A percentile compares a stretch with the other conserved stretches of the same genome.
phyloP scores from a whole-genome alignment of 2,797 vertebrate genomes.

The Sebastes steindachneri region DNA sequence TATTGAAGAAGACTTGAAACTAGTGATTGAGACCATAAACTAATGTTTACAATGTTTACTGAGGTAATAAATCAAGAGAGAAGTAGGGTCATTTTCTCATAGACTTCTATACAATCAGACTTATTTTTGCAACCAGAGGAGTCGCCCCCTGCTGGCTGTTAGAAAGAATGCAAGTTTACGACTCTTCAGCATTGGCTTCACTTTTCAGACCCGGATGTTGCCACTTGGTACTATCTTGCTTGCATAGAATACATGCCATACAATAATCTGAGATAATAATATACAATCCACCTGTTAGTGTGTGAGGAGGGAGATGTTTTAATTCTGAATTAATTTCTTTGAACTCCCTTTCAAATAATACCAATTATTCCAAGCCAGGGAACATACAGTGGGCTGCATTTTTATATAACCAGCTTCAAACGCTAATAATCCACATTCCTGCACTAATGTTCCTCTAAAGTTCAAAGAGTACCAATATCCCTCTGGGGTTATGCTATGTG shows the following conservation, averaged over 20 bases:
- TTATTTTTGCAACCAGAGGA: neutral
- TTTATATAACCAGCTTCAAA: conserved; percentile 58
- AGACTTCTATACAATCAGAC: neutral
- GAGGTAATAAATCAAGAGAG: neutral
- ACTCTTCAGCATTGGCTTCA: neutral
- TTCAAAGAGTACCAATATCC: conserved; percentile 48
- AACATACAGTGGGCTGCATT: conserved; percentile 9
- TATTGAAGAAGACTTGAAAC: no score
- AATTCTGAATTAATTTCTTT: neutral
- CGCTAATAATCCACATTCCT: conserved; percentile 37
- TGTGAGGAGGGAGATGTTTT: neutral
- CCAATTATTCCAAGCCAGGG: neutral
- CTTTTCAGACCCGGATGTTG: neutral
- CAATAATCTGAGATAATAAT: neutral
- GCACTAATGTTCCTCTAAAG: conserved; percentile 18
- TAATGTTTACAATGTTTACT: no score
- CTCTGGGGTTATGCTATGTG: conserved; percentile 20
- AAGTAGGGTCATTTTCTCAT: neutral
- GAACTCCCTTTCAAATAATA: neutral
- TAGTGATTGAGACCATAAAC: no score
- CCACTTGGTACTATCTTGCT: neutral
- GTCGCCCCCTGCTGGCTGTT: neutral
- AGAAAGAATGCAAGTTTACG: neutral
- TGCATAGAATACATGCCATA: neutral
- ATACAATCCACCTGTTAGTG: neutral